A percentile compares a stretch with the other conserved stretches of the same genome.
These are phyloP conservation scores for Canis aureus DNA, from an alignment of 2,113 vertebrate species.

Conservation along the genomic window DNA sequence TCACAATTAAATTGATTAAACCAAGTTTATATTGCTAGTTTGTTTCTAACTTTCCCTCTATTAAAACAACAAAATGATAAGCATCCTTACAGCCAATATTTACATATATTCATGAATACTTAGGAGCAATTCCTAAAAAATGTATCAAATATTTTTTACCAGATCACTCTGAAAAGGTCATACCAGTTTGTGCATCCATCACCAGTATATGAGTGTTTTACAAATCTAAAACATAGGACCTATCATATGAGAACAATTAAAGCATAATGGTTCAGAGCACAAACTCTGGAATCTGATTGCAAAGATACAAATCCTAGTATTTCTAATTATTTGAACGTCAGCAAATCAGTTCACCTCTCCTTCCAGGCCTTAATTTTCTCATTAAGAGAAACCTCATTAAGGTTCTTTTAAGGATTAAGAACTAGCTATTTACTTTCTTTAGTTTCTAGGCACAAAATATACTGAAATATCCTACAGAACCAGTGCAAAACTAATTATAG, in stretches of 20 bases:
- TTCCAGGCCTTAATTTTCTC: constrained; percentile 12
- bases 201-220: neutral
- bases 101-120: neutral
- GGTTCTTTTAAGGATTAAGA: constrained; percentile 21
- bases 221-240: neutral
- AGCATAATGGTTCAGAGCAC: neutral
- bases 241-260: neutral
- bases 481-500: neutral
- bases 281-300: neutral
- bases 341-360: neutral
- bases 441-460: neutral
- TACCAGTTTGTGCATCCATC: neutral
- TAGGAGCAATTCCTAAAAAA: neutral
- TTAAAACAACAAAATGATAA: constrained; percentile 43
- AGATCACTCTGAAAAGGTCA: constrained; percentile 10
- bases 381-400: neutral
- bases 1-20: neutral
- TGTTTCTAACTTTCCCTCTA: constrained; percentile 42
- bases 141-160: neutral
- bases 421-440: constrained; percentile 26
- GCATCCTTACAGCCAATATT: neutral
- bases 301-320: neutral
- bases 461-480: neutral
- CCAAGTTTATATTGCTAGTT: constrained; percentile 8
- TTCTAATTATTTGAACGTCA: neutral